A percentile compares a stretch with the other conserved stretches of the same genome.
Evolutionary conservation across 2,797 vertebrate genomes (phyloP).

Genomic region (Parambassis ranga): DNA sequence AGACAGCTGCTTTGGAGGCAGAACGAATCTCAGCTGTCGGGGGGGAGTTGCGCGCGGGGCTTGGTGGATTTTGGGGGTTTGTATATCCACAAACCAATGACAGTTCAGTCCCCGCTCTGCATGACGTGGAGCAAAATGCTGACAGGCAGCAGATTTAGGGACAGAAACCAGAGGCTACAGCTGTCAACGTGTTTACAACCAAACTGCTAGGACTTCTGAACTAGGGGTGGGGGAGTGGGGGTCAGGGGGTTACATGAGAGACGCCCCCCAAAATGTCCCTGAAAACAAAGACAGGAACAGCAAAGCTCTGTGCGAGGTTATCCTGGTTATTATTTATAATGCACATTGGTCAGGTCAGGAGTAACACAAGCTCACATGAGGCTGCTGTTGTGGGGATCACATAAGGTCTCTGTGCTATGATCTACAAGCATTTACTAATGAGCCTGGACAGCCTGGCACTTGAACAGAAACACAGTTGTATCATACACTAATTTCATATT

Average conservation of each 20-base stretch:
- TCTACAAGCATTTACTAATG: slow-evolving; percentile 33
- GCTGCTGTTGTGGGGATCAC: slow-evolving; percentile 12
- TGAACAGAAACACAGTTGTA: slow-evolving; percentile 46
- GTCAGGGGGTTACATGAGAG: slow-evolving; percentile 28
- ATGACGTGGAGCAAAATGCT: slow-evolving; percentile 54
- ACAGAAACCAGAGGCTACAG: slow-evolving; percentile 49
- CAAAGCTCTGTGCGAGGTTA: not conserved
- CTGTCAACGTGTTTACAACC: slow-evolving; percentile 59
- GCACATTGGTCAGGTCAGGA: slow-evolving; percentile 28
- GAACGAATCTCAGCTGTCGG: slow-evolving; percentile 81
- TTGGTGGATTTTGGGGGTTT: slow-evolving; percentile 42
- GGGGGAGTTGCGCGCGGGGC: slow-evolving; percentile 38
- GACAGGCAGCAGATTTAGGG: slow-evolving; percentile 57
- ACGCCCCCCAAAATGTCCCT: not conserved
- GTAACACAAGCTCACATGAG: slow-evolving; percentile 30
- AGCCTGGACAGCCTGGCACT: slow-evolving; percentile 43
- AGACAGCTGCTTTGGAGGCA: slow-evolving; percentile 74
- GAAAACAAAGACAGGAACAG: not conserved
- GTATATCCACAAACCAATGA: slow-evolving; percentile 46
- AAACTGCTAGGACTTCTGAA: slow-evolving; percentile 11
- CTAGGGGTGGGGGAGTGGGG: slow-evolving; percentile 22
- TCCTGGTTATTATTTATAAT: slow-evolving; percentile 12
- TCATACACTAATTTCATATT: slow-evolving; percentile 46
- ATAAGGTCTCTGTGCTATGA: slow-evolving; percentile 31
- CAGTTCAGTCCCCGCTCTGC: slow-evolving; percentile 15